Evolutionary conservation across 2,797 vertebrate genomes (phyloP).

Genomic region (Salmo trutta): DNA sequence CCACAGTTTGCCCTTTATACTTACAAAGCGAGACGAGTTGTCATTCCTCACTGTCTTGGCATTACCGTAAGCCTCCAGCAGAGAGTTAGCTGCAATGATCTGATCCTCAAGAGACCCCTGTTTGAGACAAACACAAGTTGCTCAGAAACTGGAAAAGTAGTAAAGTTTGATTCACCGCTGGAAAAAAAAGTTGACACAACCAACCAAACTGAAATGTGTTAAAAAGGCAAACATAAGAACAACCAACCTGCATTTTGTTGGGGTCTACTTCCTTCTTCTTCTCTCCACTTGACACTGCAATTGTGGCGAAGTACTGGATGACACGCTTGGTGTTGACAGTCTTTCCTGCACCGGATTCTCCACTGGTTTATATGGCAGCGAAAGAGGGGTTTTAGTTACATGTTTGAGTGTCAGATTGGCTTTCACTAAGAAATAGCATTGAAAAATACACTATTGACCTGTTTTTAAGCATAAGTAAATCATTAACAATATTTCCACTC

Average conservation of each 20-base stretch:
- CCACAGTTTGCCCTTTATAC: background rate
- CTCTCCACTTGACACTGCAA: conserved; percentile 7
- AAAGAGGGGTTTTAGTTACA: background rate
- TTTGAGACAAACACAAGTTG: conserved; percentile 4
- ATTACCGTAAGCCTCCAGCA: conserved; percentile 16
- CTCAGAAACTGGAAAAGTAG: background rate
- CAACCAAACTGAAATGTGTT: no score
- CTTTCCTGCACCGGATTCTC: conserved; percentile 27
- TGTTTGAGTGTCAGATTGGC: no score
- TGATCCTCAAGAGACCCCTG: conserved; percentile 20
- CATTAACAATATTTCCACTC: no score
- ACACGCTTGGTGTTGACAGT: conserved; percentile 27
- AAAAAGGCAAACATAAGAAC: no score
- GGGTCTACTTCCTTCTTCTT: background rate
- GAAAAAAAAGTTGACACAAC: no score
- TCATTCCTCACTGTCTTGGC: conserved; percentile 21
- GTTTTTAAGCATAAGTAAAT: no score
- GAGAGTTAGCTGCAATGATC: conserved; percentile 17
- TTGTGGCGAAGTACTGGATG: conserved; percentile 24
- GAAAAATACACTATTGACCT: background rate
- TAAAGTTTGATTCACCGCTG: no score
- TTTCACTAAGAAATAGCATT: no score
- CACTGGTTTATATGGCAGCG: background rate
- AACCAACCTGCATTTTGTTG: no score
- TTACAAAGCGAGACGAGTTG: conserved; percentile 7